These are phyloP conservation scores for Tubiluchus corallicola DNA, from an alignment of 2,888 invertebrate species.

Conservation along the genomic window DNA sequence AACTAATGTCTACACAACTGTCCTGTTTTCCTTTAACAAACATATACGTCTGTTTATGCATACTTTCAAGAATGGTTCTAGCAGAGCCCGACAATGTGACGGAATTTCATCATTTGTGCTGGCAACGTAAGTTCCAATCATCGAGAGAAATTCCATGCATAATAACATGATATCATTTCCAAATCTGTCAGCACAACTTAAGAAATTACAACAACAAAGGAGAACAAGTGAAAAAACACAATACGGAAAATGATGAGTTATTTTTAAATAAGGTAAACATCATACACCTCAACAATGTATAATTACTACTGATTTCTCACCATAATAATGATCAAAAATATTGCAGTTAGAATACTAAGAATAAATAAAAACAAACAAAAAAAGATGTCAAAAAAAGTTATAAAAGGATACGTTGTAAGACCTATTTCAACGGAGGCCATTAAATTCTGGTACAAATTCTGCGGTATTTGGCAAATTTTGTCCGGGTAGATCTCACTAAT, in stretches of 20 bases:
- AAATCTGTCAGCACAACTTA: too few species aligned
- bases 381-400: constrained; percentile 16
- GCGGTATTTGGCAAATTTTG: constrained; percentile 33
- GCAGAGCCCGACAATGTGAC: constrained; percentile 13
- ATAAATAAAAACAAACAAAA: constrained; percentile 4
- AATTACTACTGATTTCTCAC: too few species aligned
- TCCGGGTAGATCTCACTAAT: constrained; percentile 46
- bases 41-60: constrained; percentile 13
- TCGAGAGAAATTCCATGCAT: constrained; percentile 21
- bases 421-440: constrained; percentile 25
- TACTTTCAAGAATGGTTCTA: constrained; percentile 24
- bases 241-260: too few species aligned
- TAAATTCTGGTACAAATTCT: constrained; percentile 22
- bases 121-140: constrained; percentile 19
- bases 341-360: too few species aligned
- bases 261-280: too few species aligned
- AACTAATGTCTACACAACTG: too few species aligned
- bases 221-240: too few species aligned
- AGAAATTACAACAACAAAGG: too few species aligned
- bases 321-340: too few species aligned
- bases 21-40: too few species aligned
- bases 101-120: constrained; percentile 15
- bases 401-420: constrained; percentile 22
- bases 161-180: constrained; percentile 22
- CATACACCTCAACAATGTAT: too few species aligned